phyloP scores from a whole-genome alignment of 2,888 invertebrate species.

The Stenotaenia linearis region DNA sequence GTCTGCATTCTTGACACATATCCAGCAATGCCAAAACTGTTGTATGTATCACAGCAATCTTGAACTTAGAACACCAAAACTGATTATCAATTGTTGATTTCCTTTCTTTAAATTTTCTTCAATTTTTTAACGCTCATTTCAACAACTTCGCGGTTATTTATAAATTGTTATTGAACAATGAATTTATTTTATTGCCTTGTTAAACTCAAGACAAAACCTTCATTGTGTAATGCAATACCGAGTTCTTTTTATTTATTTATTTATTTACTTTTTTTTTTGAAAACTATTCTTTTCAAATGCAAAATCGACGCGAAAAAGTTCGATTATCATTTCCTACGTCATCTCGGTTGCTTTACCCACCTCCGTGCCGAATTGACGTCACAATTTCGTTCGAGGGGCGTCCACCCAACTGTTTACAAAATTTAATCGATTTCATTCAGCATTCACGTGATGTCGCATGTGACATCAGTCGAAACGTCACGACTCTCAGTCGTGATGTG shows the following conservation, averaged over 20 bases:
- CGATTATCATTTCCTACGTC: neutral
- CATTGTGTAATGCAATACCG: neutral
- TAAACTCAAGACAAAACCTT: neutral
- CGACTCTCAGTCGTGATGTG: neutral
- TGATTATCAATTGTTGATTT: neutral
- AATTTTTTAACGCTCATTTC: neutral
- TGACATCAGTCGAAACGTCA: neutral
- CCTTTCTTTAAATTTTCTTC: no score
- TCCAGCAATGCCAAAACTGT: neutral
- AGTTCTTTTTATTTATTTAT: no score
- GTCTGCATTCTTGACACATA: neutral
- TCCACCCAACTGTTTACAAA: neutral
- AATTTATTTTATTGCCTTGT: neutral
- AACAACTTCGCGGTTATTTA: neutral
- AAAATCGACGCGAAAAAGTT: neutral
- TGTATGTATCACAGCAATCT: neutral
- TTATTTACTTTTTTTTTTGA: no score
- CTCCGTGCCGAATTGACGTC: neutral
- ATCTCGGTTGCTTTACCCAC: neutral
- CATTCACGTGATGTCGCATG: neutral
- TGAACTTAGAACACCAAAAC: neutral
- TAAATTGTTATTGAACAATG: neutral
- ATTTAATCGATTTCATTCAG: neutral
- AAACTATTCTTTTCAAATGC: neutral
- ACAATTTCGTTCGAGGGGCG: neutral